Percentiles rank a stretch among this genome's conserved stretches.
These are phyloP conservation scores for Eidolon helvum DNA, from an alignment of 2,113 vertebrate genomes.

Conservation along the genomic window DNA sequence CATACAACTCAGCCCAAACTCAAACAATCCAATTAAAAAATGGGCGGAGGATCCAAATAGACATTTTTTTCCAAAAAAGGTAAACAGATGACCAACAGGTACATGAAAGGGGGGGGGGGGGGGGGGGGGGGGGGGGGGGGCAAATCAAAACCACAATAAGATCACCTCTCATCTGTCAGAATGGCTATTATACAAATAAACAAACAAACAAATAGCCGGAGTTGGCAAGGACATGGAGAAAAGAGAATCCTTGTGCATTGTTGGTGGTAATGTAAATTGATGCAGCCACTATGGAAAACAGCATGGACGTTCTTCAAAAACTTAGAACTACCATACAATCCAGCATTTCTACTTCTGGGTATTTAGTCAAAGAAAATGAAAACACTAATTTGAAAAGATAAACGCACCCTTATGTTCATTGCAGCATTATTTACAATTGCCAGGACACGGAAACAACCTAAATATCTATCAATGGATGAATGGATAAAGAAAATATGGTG, in stretches of 20 bases:
- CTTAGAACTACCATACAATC: not conserved
- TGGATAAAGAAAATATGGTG: not conserved
- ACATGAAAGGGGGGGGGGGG: too few species aligned
- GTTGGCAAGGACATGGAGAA: not conserved
- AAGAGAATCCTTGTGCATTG: not conserved
- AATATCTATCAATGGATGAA: not conserved
- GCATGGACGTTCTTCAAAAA: not conserved
- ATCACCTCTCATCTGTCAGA: not conserved
- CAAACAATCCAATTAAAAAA: not conserved
- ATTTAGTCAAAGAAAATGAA: not conserved
- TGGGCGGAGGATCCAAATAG: not conserved
- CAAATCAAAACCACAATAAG: not conserved
- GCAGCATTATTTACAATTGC: not conserved
- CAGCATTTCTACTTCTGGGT: not conserved
- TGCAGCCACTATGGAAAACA: not conserved
- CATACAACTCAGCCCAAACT: not conserved
- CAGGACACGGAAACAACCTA: not conserved
- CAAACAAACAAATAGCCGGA: too few species aligned
- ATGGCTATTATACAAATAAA: too few species aligned
- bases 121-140: too few species aligned
- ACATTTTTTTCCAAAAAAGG: not conserved
- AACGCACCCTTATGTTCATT: not conserved
- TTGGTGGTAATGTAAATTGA: not conserved
- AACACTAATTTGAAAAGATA: not conserved
- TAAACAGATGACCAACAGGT: not conserved